phyloP scores from a whole-genome alignment of 2,797 vertebrate genomes.

The Rhynchonycteris naso region DNA sequence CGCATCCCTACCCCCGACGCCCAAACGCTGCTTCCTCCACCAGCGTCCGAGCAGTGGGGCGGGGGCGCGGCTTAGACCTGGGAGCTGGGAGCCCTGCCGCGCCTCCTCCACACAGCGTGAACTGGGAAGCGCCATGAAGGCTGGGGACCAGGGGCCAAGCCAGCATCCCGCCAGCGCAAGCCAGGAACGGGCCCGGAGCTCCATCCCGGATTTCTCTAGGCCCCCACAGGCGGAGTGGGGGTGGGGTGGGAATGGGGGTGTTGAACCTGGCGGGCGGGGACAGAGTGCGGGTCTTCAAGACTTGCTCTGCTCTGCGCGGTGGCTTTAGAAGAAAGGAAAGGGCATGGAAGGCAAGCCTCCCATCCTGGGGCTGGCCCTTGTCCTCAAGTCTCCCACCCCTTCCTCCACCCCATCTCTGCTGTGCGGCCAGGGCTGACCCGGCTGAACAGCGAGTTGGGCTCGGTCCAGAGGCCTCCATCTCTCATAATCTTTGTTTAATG shows the following conservation, averaged over 20 bases:
- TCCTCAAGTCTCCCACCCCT: neutral
- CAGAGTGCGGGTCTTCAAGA: neutral
- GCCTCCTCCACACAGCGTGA: rapidly evolving
- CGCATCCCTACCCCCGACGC: neutral
- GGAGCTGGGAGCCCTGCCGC: neutral
- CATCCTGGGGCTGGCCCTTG: neutral
- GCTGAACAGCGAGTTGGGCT: conserved; percentile 50
- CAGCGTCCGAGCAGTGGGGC: neutral
- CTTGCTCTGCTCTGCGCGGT: rapidly evolving
- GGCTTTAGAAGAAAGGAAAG: neutral
- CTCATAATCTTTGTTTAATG: conserved; percentile 90
- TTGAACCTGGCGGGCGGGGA: neutral
- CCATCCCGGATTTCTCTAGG: neutral
- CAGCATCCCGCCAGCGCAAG: neutral
- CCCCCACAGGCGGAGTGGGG: neutral
- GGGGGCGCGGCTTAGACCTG: neutral
- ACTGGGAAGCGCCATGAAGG: neutral
- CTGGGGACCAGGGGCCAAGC: neutral
- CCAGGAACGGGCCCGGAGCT: neutral
- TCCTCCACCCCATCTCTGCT: rapidly evolving
- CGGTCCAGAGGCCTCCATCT: conserved; percentile 76
- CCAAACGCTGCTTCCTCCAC: neutral
- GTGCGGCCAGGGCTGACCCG: conserved; percentile 44
- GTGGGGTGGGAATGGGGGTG: no score
- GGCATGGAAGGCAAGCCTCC: neutral